Evolutionary conservation across 2,113 vertebrate species (phyloP), one percentile per base, ranked within the genome.

Genomic region (Corvus cornix): DNA sequence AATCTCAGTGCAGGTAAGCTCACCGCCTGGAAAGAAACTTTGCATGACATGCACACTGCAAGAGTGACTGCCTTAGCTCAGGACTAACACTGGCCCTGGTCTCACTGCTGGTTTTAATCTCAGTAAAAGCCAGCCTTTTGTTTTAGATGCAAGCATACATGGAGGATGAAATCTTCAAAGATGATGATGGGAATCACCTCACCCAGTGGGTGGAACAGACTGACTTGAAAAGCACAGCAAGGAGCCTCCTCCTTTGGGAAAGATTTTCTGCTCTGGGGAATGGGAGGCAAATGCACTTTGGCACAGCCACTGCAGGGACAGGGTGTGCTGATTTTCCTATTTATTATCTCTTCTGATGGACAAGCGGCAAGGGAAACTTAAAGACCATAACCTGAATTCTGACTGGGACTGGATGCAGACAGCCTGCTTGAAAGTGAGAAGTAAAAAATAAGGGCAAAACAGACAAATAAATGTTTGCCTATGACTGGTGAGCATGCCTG

Each of bases 221-320:
- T 37, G 55, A 26, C n/a, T 15, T 5, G n/a, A 51, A 79, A 74
- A 80, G 64, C 27, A 23, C n/a, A 43, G 31, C 60, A 53, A 53
- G 30, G 48, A 83, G 86, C 72, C 44, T 66, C 28, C 62, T 67
- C 28, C 43, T 6, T 23, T 43, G 35, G 9, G 62, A 44, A 53
- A 48, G 28, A 19, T 35, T 55, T 81, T n/a, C 51, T 77, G 46
- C 81, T 53, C 48, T 3, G 7, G 56, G 46, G 33, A 89, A 27
- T 5, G 14, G 56, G 48, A 93, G 73, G 44, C 49, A 68, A 33
- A 75, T 1, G 30, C 19, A 10, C 43, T 51, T 60, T 2, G 30
- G 53, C 1, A 6, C 30, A 56, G 63, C 6, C 49, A 48, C 73
- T 6, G 3, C 1, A 1, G 44, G 73, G 60, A 26, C 0, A 46